A percentile compares a stretch with the other conserved stretches of the same genome.
Evolutionary conservation across 1,140 invertebrate genomes (phyloP).

Genomic region (Trachelipus rathkii): DNA sequence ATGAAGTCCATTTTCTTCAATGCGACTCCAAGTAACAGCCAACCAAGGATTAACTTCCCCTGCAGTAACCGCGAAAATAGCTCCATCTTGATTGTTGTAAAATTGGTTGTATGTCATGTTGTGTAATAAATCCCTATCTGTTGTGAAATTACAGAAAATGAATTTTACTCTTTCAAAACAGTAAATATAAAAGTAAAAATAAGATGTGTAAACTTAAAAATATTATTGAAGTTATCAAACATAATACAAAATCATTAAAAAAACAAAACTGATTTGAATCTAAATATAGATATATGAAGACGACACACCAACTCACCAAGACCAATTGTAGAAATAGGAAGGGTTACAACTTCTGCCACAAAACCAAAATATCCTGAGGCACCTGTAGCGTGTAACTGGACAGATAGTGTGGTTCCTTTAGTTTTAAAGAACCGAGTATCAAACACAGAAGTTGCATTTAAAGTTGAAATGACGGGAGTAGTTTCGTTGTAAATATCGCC

Average conservation of each 20-base stretch:
- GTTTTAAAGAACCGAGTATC: conserved; percentile 69
- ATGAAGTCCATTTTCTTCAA: conserved; percentile 81
- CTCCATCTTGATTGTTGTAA: conserved; percentile 79
- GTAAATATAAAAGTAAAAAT: too few relatives aligned
- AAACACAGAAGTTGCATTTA: conserved; percentile 63
- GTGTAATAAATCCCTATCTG: conserved; percentile 85
- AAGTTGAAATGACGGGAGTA: conserved; percentile 64
- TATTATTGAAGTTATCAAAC: too few relatives aligned
- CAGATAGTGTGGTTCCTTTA: conserved; percentile 71
- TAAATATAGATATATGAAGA: not conserved
- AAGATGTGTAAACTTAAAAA: too few relatives aligned
- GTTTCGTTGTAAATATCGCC: conserved; percentile 87
- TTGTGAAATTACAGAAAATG: too few relatives aligned
- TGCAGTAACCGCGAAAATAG: conserved; percentile 78
- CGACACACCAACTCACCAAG: conserved; percentile 63
- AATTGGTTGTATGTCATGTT: conserved; percentile 83
- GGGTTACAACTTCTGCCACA: conserved; percentile 91
- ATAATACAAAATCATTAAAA: conserved; percentile 3
- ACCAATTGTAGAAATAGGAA: conserved; percentile 85
- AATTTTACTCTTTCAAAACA: too few relatives aligned
- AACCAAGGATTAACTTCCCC: conserved; percentile 94
- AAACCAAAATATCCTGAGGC: conserved; percentile 91
- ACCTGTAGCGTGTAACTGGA: conserved; percentile 90
- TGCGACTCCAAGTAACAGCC: conserved; percentile 80
- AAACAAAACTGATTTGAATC: conserved; percentile 14